phyloP scores from a whole-genome alignment of 2,113 vertebrate species.

The Takifugu flavidus region DNA sequence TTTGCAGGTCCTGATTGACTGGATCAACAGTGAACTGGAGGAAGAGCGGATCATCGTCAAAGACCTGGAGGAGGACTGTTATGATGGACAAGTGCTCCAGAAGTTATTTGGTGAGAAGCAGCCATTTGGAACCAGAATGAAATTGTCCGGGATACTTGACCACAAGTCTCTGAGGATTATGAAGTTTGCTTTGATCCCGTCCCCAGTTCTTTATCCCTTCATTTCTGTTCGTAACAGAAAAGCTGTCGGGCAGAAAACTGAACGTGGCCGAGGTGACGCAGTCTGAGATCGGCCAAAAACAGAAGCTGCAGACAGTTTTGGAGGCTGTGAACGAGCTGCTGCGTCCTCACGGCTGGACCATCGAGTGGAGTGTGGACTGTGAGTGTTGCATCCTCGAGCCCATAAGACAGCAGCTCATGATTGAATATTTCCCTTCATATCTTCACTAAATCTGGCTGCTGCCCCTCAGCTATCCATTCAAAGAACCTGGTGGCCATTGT shows the following conservation, averaged over 20 bases:
- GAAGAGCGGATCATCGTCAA: slow-evolving; percentile 97
- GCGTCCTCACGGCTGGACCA: slow-evolving; percentile 85
- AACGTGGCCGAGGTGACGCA: slow-evolving; percentile 96
- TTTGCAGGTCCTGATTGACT: slow-evolving; percentile 88
- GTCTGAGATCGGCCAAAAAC: slow-evolving; percentile 93
- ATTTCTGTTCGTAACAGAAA: slow-evolving; percentile 73
- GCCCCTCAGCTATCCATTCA: slow-evolving; percentile 83
- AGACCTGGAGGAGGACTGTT: slow-evolving; percentile 93
- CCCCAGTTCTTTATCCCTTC: not conserved
- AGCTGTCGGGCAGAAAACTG: slow-evolving; percentile 84
- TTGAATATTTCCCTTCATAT: no score
- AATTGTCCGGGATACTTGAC: no score
- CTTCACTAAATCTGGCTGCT: no score
- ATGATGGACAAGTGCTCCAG: slow-evolving; percentile 96
- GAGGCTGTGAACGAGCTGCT: slow-evolving; percentile 87
- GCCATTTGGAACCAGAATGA: no score
- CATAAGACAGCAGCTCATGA: not conserved
- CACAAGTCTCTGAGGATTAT: no score
- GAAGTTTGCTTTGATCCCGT: no score
- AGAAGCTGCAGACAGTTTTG: slow-evolving; percentile 92
- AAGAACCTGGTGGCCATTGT: slow-evolving; percentile 92
- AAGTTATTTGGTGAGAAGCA: slow-evolving; percentile 88
- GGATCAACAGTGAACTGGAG: slow-evolving; percentile 93
- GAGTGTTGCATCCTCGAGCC: slow-evolving; percentile 50
- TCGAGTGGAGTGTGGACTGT: slow-evolving; percentile 92